Conservation (phyloP, 1,140 invertebrate genomes). For the Vanessa tameamea region DNA sequence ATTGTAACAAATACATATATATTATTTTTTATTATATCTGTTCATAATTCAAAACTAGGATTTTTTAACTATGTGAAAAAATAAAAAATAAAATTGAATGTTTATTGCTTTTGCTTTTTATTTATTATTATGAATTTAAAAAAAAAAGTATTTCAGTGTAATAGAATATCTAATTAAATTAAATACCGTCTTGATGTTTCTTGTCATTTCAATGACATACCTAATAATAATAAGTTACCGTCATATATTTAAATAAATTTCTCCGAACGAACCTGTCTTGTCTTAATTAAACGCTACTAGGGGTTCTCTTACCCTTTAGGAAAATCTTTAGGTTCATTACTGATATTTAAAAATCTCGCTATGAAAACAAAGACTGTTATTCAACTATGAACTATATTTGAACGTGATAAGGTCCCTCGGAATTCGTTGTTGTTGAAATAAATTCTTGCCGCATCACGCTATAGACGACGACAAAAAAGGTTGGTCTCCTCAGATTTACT, state of each 20-base stretch:
- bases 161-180: too few species aligned
- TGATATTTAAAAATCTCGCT: slow-evolving; percentile 31
- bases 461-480: slow-evolving; percentile 39
- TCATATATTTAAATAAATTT: slow-evolving; percentile 22
- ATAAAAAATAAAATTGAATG: too few species aligned
- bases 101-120: too few species aligned
- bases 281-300: slow-evolving; percentile 33
- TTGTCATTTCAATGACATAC: not conserved
- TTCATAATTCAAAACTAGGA: too few species aligned
- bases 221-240: slow-evolving; percentile 11
- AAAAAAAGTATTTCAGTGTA: too few species aligned
- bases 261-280: slow-evolving; percentile 1
- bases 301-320: slow-evolving; percentile 20
- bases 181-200: too few species aligned
- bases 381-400: slow-evolving; percentile 6
- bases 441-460: slow-evolving; percentile 30
- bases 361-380: not conserved
- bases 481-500: slow-evolving; percentile 40
- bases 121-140: too few species aligned
- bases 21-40: too few species aligned
- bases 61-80: too few species aligned
- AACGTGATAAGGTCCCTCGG: slow-evolving; percentile 4
- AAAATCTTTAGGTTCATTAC: slow-evolving; percentile 38
- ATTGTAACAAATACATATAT: too few species aligned
- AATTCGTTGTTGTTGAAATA: slow-evolving; percentile 21